Evolutionary conservation across 2,888 invertebrate species (phyloP).

Genomic region (Tenodera sinensis): DNA sequence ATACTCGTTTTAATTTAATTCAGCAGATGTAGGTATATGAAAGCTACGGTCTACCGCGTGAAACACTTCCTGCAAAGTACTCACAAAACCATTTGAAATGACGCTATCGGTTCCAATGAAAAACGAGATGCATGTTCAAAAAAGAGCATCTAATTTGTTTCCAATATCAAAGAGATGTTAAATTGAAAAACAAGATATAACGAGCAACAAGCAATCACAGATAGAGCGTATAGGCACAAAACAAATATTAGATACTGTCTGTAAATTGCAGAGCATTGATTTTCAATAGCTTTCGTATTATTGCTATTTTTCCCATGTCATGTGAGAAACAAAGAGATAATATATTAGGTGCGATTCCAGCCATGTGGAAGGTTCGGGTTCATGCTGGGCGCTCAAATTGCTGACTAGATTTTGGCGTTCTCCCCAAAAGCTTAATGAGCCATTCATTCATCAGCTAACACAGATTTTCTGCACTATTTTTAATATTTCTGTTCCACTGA

Average conservation of each 20-base stretch:
- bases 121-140: background rate
- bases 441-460: background rate
- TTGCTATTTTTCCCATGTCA: background rate
- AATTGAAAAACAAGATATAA: background rate
- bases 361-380: background rate
- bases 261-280: background rate
- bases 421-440: background rate
- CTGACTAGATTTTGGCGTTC: background rate
- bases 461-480: background rate
- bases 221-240: background rate
- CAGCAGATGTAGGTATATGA: too few relatives aligned
- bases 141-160: background rate
- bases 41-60: too few relatives aligned
- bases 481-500: background rate
- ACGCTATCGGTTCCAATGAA: background rate
- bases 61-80: background rate
- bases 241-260: background rate
- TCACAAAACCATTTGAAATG: background rate
- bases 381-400: background rate
- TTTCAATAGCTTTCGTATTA: background rate
- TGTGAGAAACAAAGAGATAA: background rate
- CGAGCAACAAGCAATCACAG: background rate
- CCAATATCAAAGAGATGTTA: background rate
- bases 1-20: too few relatives aligned
- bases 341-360: background rate